phyloP scores from a whole-genome alignment of 2,113 vertebrate genomes.

The Stigmatopora argus region DNA sequence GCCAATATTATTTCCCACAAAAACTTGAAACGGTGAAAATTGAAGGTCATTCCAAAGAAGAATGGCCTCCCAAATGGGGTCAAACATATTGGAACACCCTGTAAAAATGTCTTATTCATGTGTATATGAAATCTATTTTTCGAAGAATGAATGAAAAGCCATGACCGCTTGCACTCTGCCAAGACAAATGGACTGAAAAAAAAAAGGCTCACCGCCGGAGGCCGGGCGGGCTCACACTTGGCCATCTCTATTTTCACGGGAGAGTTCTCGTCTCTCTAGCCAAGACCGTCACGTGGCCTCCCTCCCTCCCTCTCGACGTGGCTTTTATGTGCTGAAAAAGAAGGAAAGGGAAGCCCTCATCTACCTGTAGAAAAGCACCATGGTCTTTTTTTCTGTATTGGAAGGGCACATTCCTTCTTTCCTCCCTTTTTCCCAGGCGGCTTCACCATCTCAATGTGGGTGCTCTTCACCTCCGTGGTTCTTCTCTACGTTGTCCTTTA shows the following conservation, averaged over 20 bases:
- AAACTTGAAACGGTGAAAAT: too few species aligned
- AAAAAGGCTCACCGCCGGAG: constrained; percentile 40
- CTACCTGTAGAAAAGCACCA: constrained; percentile 62
- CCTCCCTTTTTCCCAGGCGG: constrained; percentile 59
- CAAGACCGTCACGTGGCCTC: constrained; percentile 12
- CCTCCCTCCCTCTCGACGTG: constrained; percentile 47
- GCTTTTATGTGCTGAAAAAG: constrained; percentile 63
- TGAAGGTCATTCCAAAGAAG: too few species aligned
- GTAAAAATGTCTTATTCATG: constrained; percentile 30
- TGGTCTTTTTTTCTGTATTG: constrained; percentile 50
- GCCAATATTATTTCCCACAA: too few species aligned
- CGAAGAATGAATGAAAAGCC: constrained; percentile 49
- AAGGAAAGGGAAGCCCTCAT: constrained; percentile 47
- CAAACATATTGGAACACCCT: too few species aligned
- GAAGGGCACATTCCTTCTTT: constrained; percentile 54
- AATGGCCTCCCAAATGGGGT: too few species aligned
- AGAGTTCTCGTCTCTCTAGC: constrained; percentile 22
- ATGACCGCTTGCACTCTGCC: constrained; percentile 64
- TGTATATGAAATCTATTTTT: constrained; percentile 21
- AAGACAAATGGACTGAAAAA: constrained; percentile 61
- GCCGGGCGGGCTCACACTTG: constrained; percentile 44
- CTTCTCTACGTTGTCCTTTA: constrained; percentile 63
- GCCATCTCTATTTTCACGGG: constrained; percentile 23
- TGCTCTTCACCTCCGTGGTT: constrained; percentile 68
- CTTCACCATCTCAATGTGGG: constrained; percentile 62